Conservation (phyloP, 2,888 invertebrate genomes). For the Argyresthia goedartella region DNA sequence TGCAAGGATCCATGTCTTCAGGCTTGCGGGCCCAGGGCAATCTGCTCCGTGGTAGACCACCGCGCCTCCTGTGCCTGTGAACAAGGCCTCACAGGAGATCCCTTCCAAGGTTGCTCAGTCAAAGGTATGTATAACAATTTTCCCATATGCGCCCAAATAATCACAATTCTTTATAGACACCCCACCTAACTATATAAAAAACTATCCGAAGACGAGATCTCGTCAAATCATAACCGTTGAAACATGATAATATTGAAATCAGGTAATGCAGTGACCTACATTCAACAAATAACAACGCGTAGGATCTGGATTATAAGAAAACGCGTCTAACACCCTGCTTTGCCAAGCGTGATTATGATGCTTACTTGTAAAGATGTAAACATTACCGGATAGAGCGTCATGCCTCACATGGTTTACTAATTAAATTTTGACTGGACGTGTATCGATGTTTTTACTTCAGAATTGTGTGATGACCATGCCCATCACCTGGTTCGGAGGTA, state of each 20-base stretch:
- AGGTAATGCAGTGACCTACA: not conserved
- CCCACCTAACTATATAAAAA: not conserved
- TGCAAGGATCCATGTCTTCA: slow-evolving; percentile 78
- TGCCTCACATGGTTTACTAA: slow-evolving; percentile 63
- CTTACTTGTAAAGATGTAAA: slow-evolving; percentile 43
- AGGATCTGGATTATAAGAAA: slow-evolving; percentile 6
- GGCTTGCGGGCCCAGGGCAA: slow-evolving; percentile 72
- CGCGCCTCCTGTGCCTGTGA: slow-evolving; percentile 76
- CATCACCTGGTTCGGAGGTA: slow-evolving; percentile 36
- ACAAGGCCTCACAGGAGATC: slow-evolving; percentile 72
- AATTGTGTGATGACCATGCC: slow-evolving; percentile 59
- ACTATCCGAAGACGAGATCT: not conserved
- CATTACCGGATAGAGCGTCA: slow-evolving; percentile 25
- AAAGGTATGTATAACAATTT: slow-evolving; percentile 38
- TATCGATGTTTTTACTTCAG: slow-evolving; percentile 38
- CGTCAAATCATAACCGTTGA: too few species aligned
- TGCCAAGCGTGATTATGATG: slow-evolving; percentile 62
- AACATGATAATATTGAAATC: too few species aligned
- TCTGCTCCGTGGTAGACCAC: slow-evolving; percentile 74
- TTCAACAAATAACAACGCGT: not conserved
- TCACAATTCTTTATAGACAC: not conserved
- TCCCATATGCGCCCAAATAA: not conserved
- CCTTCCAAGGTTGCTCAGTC: slow-evolving; percentile 69
- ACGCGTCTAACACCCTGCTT: slow-evolving; percentile 58
- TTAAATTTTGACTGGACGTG: slow-evolving; percentile 35